Base-by-base conservation (phyloP, 2,797 vertebrate genomes). In the Bradypodion pumilum region DNA sequence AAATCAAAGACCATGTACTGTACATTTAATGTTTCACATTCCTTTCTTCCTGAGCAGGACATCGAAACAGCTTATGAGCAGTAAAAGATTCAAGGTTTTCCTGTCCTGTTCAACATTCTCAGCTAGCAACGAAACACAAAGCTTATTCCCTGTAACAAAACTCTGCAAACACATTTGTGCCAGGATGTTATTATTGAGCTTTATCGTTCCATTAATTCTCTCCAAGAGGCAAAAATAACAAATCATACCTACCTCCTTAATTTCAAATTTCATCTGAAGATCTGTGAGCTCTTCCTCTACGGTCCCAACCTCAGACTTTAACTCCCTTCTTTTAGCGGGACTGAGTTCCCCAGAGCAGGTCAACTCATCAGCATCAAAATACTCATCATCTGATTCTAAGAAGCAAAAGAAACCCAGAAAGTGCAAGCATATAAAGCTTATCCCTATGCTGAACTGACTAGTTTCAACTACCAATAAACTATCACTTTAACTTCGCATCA, bases 241-340 rank as follows among this genome's bases (percentile, higher is more conserved):
- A 84, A 69, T 74, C 1, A 86, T 21, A 35, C 82, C 74, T 87
- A 98, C 98, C 94, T 97, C 97, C 95, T 95, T 97, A 89, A 99
- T 95, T 96, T 99, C 98, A 94, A 99, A 99, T 85, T 97, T 97
- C 87, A 99, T 93, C 42, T 97, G 95, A 77, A 99, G 89, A 86
- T 97, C 96, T 0, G 95, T 97, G 77, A 99, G 96, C 6, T 99
- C 98, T 83, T 98, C 98, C 84, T 90, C 85, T 49, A 85, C 49
- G 73, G 65, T 13, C 19, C 93, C 93, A 32, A n/a, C 4, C 68
- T 91, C 85, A 79, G 89, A 87, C 75, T 35, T 87, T 5, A 86
- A 21, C 69, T 90, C 92, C 85, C 90, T 90, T 56, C 12, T 84
- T 77, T 85, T 91, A 19, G 66, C 4, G 2, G 76, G 1, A 42